These are phyloP conservation scores for Oxytorus armatus DNA, from an alignment of 2,888 invertebrate genomes.

Conservation along the genomic window DNA sequence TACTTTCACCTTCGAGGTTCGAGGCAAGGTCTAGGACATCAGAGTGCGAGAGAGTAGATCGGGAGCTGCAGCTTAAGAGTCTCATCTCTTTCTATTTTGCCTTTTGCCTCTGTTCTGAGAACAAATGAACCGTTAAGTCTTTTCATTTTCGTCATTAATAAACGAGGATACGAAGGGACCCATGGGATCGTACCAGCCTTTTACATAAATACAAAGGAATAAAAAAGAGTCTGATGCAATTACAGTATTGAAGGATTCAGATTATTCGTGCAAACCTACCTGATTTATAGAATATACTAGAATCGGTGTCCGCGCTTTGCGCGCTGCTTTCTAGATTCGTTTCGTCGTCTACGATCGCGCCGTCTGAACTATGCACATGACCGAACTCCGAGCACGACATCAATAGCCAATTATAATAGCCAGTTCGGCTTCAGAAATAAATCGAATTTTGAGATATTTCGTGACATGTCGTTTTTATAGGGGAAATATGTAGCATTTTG, in stretches of 20 bases:
- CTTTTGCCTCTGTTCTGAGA: neutral
- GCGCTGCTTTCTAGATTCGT: too few species aligned
- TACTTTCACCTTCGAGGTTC: slow-evolving; percentile 79
- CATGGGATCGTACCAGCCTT: neutral
- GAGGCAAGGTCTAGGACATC: slow-evolving; percentile 78
- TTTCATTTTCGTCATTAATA: neutral
- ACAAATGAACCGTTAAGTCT: slow-evolving; percentile 8
- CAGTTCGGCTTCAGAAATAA: too few species aligned
- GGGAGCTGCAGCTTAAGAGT: neutral
- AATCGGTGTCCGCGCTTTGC: too few species aligned
- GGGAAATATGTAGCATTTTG: too few species aligned
- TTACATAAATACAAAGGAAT: neutral
- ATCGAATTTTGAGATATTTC: too few species aligned
- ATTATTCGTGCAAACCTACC: neutral
- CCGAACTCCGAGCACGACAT: too few species aligned
- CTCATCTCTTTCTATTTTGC: neutral
- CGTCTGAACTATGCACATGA: too few species aligned
- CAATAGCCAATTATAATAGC: too few species aligned
- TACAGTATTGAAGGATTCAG: neutral
- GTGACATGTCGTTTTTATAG: too few species aligned
- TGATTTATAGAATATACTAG: too few species aligned
- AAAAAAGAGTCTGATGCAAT: neutral
- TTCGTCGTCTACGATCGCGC: too few species aligned
- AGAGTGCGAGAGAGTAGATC: slow-evolving; percentile 9
- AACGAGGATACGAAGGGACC: neutral